Evolutionary conservation across 2,888 invertebrate species (phyloP).

Genomic region (Leptothorax acervorum): DNA sequence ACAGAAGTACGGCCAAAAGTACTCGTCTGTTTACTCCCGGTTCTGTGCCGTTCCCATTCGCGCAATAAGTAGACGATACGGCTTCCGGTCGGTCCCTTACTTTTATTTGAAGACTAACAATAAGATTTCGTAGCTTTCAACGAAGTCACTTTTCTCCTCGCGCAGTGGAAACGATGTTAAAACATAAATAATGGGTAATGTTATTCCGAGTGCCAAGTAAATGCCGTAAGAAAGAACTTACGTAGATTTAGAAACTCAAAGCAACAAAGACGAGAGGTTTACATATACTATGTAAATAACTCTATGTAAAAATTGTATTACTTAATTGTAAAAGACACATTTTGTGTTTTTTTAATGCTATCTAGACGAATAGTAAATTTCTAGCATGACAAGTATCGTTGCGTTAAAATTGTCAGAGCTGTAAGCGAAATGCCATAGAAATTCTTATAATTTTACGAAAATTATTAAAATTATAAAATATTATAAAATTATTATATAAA

Average conservation of each 20-base stretch:
- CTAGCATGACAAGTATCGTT: not conserved
- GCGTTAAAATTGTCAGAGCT: not conserved
- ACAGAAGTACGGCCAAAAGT: conserved; percentile 17
- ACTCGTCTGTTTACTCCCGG: conserved; percentile 27
- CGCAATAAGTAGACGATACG: not conserved
- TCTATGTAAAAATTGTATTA: not conserved
- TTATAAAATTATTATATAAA: too few relatives aligned
- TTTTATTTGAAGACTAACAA: conserved; percentile 1
- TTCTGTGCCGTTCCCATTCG: not conserved
- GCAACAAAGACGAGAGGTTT: not conserved
- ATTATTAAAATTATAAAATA: not conserved
- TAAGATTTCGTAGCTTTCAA: conserved; percentile 12
- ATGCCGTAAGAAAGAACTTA: not conserved
- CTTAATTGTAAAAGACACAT: not conserved
- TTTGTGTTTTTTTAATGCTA: not conserved
- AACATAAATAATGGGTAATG: conserved; percentile 21
- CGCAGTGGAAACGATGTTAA: not conserved
- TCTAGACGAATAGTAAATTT: not conserved
- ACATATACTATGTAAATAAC: not conserved
- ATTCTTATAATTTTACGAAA: not conserved
- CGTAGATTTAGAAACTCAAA: not conserved
- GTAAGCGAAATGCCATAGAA: not conserved
- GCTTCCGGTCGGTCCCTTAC: conserved; percentile 4
- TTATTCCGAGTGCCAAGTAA: conserved; percentile 3
- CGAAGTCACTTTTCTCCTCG: not conserved